Conservation (phyloP, 2,888 invertebrate species). For the Cataglyphis cursor region DNA sequence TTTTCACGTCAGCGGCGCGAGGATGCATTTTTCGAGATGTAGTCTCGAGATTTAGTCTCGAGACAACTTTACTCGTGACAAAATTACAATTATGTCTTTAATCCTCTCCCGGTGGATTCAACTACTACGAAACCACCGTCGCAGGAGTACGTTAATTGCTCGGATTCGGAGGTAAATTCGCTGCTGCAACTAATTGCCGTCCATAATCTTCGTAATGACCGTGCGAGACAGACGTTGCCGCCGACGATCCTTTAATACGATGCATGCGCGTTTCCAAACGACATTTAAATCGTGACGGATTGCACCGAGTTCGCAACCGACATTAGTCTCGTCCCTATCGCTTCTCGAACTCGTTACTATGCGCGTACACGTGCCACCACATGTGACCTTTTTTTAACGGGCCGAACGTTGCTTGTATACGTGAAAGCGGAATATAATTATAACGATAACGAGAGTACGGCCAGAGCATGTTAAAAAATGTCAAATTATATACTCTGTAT, state of each 20-base stretch:
- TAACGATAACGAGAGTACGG: background rate
- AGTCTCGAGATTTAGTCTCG: background rate
- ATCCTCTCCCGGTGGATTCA: background rate
- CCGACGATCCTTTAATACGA: constrained; percentile 38
- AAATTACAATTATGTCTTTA: constrained; percentile 27
- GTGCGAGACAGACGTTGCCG: constrained; percentile 49
- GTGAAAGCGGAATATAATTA: constrained; percentile 1
- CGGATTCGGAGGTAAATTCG: constrained; percentile 69
- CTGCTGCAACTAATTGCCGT: constrained; percentile 72
- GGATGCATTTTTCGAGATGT: background rate
- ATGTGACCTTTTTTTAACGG: background rate
- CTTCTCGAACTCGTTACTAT: background rate
- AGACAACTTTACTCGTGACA: constrained; percentile 32
- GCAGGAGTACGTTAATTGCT: constrained; percentile 69
- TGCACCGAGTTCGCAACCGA: background rate
- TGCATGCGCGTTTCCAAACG: constrained; percentile 26
- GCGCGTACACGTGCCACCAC: background rate
- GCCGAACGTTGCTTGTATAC: background rate
- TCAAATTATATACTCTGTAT: background rate
- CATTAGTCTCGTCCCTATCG: constrained; percentile 13
- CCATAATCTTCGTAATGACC: constrained; percentile 73
- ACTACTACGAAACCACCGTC: constrained; percentile 1
- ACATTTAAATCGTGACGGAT: constrained; percentile 31
- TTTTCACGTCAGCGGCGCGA: constrained; percentile 23
- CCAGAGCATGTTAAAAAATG: background rate